Percentiles rank a stretch among this genome's conserved stretches.
phyloP scores from a whole-genome alignment of 2,113 vertebrate genomes.

The Myodes glareolus region DNA sequence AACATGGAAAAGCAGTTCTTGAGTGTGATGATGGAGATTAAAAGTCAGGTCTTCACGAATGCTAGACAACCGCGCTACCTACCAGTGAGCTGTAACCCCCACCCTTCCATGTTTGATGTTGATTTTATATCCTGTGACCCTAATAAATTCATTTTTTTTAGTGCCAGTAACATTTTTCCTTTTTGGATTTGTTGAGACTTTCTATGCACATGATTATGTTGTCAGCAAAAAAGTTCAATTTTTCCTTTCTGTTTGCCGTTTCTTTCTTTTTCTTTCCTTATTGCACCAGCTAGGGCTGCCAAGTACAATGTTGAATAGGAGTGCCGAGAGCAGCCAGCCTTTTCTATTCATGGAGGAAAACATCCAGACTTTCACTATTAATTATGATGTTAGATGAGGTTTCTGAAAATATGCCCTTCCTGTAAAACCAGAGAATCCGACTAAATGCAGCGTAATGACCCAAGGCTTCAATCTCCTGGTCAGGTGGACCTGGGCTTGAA shows the following conservation, averaged over 20 bases:
- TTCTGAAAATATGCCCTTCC: conserved; percentile 30
- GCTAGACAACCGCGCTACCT: background rate
- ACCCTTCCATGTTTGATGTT: background rate
- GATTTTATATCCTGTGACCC: background rate
- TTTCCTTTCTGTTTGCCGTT: conserved; percentile 46
- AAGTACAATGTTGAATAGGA: conserved; percentile 1
- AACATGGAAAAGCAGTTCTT: background rate
- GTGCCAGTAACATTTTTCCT: background rate
- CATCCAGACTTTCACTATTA: conserved; percentile 31
- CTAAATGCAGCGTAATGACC: background rate
- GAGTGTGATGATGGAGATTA: background rate
- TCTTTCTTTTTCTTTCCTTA: conserved; percentile 48
- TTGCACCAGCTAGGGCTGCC: conserved; percentile 16
- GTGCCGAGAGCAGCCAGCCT: background rate
- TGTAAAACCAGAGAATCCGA: background rate
- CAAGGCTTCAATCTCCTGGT: background rate
- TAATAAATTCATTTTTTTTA: conserved; percentile 2
- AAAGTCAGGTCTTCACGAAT: background rate
- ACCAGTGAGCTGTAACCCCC: background rate
- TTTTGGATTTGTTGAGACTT: background rate
- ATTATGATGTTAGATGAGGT: background rate
- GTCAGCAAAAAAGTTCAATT: conserved; percentile 25
- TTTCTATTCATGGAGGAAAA: background rate
- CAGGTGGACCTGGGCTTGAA: background rate
- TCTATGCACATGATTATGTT: conserved; percentile 14